phyloP scores from a whole-genome alignment of 2,113 vertebrate species.

The Tyto alba region DNA sequence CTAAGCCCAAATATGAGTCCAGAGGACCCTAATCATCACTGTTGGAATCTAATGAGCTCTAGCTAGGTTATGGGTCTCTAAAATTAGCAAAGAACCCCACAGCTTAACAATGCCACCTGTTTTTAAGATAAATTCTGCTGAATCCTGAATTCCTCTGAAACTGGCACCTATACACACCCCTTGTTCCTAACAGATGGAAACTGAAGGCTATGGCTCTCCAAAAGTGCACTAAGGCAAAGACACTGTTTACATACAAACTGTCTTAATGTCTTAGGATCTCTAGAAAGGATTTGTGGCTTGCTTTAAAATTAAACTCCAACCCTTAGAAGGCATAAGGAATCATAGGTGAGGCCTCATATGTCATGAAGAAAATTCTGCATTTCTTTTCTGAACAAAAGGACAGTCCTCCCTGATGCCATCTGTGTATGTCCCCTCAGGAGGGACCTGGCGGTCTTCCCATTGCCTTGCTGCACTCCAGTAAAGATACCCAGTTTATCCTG shows the following conservation, averaged over 20 bases:
- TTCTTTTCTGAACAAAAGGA: neutral
- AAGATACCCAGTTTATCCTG: neutral
- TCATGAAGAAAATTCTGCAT: neutral
- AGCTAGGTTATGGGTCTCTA: neutral
- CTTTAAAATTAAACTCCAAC: neutral
- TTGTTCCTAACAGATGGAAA: neutral
- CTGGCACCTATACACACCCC: neutral
- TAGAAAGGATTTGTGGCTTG: neutral
- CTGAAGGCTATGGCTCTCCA: neutral
- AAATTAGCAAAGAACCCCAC: neutral
- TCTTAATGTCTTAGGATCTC: neutral
- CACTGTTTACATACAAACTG: neutral
- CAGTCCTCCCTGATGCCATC: neutral
- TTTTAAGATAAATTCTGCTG: neutral
- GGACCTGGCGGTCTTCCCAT: rapidly evolving
- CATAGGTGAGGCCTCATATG: neutral
- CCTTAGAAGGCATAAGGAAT: neutral
- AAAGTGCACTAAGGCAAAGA: neutral
- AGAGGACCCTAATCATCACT: neutral
- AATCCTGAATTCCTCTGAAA: neutral
- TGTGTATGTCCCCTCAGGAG: neutral
- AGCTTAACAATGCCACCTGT: neutral
- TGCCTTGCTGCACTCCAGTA: neutral
- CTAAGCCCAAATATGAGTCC: neutral
- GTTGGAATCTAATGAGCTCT: conserved; percentile 9